These are phyloP conservation scores for Camponotus vicinus DNA, from an alignment of 1,140 invertebrate species.

Conservation along the genomic window DNA sequence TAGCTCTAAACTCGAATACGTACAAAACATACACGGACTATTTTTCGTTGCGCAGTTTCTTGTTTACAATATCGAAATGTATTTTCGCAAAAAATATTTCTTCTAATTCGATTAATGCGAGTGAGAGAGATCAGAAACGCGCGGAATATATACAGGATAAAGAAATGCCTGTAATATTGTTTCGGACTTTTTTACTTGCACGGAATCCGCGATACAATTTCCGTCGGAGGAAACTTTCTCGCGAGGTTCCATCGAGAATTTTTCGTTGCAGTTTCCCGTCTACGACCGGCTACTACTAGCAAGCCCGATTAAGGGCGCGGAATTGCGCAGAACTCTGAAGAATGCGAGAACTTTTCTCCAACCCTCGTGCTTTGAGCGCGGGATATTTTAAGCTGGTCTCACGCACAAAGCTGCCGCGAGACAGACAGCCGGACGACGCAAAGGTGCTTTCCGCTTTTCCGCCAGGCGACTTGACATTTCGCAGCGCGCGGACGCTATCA, in stretches of 20 bases:
- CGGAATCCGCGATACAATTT: slow-evolving; percentile 36
- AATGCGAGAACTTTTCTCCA: slow-evolving; percentile 51
- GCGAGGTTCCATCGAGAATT: neutral
- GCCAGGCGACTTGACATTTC: slow-evolving; percentile 36
- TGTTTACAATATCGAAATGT: neutral
- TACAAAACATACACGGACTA: neutral
- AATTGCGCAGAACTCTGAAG: slow-evolving; percentile 27
- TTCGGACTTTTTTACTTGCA: neutral
- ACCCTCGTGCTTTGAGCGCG: neutral
- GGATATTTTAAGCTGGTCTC: slow-evolving; percentile 43
- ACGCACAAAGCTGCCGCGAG: slow-evolving; percentile 41
- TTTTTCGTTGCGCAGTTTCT: neutral
- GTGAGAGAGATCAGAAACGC: neutral
- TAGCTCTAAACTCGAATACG: neutral
- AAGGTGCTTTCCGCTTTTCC: slow-evolving; percentile 30
- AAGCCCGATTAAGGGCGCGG: slow-evolving; percentile 19
- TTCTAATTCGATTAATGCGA: neutral
- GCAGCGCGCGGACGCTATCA: slow-evolving; percentile 14
- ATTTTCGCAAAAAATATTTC: neutral
- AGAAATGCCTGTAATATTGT: neutral
- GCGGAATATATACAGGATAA: neutral
- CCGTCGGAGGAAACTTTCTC: neutral
- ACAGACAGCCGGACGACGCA: slow-evolving; percentile 1
- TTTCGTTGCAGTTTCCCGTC: slow-evolving; percentile 28
- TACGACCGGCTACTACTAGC: neutral